These are phyloP conservation scores for Cataglyphis albicans DNA, from an alignment of 2,888 invertebrate genomes.

Conservation along the genomic window DNA sequence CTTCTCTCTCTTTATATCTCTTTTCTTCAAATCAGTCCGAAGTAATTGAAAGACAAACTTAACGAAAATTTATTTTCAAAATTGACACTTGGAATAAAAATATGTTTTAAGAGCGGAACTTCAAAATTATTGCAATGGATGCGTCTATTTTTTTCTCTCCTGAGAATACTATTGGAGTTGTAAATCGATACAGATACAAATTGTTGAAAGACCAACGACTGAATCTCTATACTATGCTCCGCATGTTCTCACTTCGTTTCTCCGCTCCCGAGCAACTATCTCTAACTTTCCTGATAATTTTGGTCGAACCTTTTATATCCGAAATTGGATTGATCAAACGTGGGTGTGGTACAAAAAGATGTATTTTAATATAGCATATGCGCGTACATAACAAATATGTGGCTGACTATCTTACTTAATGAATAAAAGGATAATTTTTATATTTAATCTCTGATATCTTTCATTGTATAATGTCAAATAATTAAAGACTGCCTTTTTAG, in stretches of 20 bases:
- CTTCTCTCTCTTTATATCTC: background rate
- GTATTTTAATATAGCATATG: constrained; percentile 1
- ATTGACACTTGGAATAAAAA: background rate
- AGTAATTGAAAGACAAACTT: background rate
- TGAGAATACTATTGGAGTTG: constrained; percentile 33
- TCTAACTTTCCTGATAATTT: constrained; percentile 77
- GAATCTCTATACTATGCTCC: constrained; percentile 60
- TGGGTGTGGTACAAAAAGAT: constrained; percentile 66
- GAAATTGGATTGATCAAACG: constrained; percentile 78
- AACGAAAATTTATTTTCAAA: background rate
- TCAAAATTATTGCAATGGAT: background rate
- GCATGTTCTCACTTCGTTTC: constrained; percentile 62
- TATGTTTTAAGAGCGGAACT: background rate
- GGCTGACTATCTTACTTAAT: background rate
- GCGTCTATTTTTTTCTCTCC: constrained; percentile 6
- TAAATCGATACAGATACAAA: constrained; percentile 64
- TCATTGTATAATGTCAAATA: background rate
- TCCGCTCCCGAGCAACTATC: constrained; percentile 54
- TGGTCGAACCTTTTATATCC: constrained; percentile 78
- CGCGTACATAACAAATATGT: constrained; percentile 32
- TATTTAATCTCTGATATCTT: background rate
- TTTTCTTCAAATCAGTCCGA: background rate
- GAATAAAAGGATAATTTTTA: background rate
- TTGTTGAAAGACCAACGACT: constrained; percentile 70
- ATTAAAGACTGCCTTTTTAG: background rate